Base-by-base conservation (phyloP, 2,888 invertebrate species). In the Spatulosminthurus flaviceps region DNA sequence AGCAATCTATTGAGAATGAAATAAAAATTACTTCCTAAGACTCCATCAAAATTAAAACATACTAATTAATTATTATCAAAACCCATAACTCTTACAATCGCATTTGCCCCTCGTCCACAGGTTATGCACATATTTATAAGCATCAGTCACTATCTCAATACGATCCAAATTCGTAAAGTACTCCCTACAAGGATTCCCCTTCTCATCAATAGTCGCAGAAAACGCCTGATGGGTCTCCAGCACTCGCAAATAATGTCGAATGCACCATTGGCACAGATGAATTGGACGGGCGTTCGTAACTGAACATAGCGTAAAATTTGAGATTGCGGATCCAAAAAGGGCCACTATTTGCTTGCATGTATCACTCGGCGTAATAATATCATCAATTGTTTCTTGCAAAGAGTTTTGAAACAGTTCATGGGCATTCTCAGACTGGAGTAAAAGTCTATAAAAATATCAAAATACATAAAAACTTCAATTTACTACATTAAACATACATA, bases 61-160 rank as follows among this genome's bases (percentile, higher is more conserved):
- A 60, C 2, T 22, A 64, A 19, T 5, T 34, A 70, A 13, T 51
- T 71, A 41, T 51, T 51, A 26, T 24, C 41, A 24, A 78, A 34
- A 34, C 5, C 34, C 21, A 60, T 2, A 69, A 11, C 11, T 87
- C 87, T 87, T 88, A 92, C 92, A 90, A 87, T 90, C 88, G 87
- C 92, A 92, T 85, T 90, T 90, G 75, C 91, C 92, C 86, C 90
- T 89, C 29, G 88, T 87, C 92, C 92, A 92, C 82, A 92, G 87
- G 84, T 89, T 87, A 79, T 88, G 85, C 83, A 90, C 90, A 85
- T 89, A 90, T 69, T 89, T 86, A 87, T 91, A 90, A 81, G 90
- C 89, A 79, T 89, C 89, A 81, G 90, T 87, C 26, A 92, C 88
- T 72, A 90, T 90, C 88, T 92, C 90, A 78, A 92, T 87, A 84